Conservation (phyloP, 2,797 vertebrate species). For the Acrocephalus scirpaceus region DNA sequence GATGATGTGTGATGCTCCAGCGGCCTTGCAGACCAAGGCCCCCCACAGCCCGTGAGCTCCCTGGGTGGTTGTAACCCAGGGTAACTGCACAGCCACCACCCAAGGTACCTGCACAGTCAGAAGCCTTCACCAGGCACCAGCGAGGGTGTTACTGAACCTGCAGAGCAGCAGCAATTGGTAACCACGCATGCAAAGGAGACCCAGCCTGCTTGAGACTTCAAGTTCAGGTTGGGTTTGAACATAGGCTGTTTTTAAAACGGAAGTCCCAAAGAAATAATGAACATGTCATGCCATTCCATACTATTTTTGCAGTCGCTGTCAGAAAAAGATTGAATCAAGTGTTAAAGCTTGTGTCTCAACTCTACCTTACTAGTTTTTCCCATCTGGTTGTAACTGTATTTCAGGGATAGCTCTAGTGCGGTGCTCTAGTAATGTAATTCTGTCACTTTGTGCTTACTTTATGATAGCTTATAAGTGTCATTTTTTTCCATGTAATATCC, state of each 20-base stretch:
- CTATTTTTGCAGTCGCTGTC: background rate
- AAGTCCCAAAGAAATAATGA: background rate
- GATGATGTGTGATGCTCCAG: accelerated
- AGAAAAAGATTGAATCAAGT: background rate
- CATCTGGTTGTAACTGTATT: background rate
- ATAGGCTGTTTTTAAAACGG: background rate
- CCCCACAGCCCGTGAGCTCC: accelerated
- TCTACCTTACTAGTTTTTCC: background rate
- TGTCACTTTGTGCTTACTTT: background rate
- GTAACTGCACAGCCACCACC: background rate
- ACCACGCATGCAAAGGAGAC: accelerated
- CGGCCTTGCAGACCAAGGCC: background rate
- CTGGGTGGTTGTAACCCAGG: accelerated
- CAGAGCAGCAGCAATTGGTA: background rate
- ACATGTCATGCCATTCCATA: background rate
- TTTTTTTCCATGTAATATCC: background rate
- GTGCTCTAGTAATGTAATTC: background rate
- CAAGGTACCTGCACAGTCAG: background rate
- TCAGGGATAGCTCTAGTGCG: background rate
- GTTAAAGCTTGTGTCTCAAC: background rate
- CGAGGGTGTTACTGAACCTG: accelerated
- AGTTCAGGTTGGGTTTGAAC: background rate
- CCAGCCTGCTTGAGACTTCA: background rate
- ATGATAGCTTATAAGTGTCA: background rate
- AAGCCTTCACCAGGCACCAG: background rate